Conservation (phyloP, 2,797 vertebrate genomes). For the Micromesistius poutassou region DNA sequence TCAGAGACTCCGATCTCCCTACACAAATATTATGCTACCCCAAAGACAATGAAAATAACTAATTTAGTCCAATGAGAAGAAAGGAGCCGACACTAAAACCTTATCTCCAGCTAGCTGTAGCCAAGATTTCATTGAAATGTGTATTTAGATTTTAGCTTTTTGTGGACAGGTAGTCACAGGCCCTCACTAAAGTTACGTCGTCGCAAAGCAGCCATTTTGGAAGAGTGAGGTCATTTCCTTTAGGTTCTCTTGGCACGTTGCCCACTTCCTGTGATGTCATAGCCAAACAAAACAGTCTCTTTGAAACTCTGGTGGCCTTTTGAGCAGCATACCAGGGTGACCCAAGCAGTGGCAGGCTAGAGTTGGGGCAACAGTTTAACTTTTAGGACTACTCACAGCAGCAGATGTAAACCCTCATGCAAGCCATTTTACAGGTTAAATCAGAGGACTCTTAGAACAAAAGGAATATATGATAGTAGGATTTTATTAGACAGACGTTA, state of each 20-base stretch:
- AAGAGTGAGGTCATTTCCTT: conserved; percentile 61
- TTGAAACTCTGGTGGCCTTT: conserved; percentile 31
- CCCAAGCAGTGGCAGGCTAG: background rate
- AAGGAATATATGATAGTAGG: background rate
- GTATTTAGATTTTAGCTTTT: no score
- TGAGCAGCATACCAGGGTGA: background rate
- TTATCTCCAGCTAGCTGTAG: background rate
- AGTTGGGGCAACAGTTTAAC: background rate
- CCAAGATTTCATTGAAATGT: background rate
- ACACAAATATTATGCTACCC: conserved; percentile 26
- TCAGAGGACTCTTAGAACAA: background rate
- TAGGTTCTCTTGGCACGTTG: conserved; percentile 26
- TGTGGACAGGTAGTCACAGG: background rate
- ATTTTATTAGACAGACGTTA: conserved; percentile 28
- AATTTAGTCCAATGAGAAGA: background rate
- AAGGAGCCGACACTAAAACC: background rate
- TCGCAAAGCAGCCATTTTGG: conserved; percentile 43
- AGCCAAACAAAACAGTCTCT: conserved; percentile 66
- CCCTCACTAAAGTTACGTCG: conserved; percentile 20
- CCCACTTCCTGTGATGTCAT: conserved; percentile 24
- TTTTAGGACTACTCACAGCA: background rate
- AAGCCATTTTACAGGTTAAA: background rate
- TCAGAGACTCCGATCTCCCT: conserved; percentile 34
- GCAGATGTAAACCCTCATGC: background rate
- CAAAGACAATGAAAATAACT: background rate